Base-by-base conservation (phyloP, 2,888 invertebrate species). In the Furcula furcula region DNA sequence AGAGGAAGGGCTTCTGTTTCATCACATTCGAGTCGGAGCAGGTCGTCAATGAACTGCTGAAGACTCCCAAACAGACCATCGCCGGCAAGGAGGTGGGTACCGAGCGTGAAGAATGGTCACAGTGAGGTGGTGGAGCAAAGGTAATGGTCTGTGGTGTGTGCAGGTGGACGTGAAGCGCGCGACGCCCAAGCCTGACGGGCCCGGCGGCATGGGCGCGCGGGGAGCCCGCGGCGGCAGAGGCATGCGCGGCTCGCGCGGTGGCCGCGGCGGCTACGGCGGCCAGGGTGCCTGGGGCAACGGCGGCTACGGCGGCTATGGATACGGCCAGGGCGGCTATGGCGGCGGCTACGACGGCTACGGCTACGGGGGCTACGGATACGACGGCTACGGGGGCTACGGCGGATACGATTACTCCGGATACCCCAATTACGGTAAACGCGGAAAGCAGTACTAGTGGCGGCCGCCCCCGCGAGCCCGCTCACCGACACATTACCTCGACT, bases 1-100 rank as follows among this genome's bases (percentile, higher is more conserved):
- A 97, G 83, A 93, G 98, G 65, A 96, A 98, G 90, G 97, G 96
- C 43, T 98, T 98, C 91, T 98, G 98, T 78, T 98, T 98, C 83
- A 97, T 98, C 76, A 98, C 98, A 54, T 98, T 98, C 71, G 98
- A 98, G 76, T 96, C 96, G 16, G 98, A 98, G 82, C 95, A 96
- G 81, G 95, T 97, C 34, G 97, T 97, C 16, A 96, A 96, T 68
- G 97, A 97, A 77, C 90, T 97, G 32, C 89, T 97, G 43, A 97
- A 97, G 81, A 95, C 95, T 32, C 95, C 97, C 7, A 98, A 97
- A 84, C 97, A 97, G 81, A 95, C 94, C 32, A 97, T 98, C 59
- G 95, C 94, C 55, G 97, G 96, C 55, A 97, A 97, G 88, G 97
- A 98, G 92, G 95, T 95, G 67, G 70, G 88, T 76, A 51, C 38